Evolutionary conservation across 2,888 invertebrate genomes (phyloP).

Genomic region (Papilio gigon): DNA sequence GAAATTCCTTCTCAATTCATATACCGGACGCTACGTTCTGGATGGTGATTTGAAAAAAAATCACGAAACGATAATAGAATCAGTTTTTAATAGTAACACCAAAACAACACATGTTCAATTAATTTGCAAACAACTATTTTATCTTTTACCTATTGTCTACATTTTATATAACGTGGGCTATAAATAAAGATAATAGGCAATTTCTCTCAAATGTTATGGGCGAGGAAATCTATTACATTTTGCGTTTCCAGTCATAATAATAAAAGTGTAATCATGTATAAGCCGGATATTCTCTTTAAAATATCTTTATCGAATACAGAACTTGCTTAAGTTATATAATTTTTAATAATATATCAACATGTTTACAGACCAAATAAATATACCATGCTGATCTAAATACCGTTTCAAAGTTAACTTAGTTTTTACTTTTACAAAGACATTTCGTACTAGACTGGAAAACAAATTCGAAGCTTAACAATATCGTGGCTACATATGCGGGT

Average conservation of each 20-base stretch:
- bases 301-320: not conserved
- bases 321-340: not conserved
- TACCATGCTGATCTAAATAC: not conserved
- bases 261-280: constrained; percentile 34
- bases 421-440: constrained; percentile 1
- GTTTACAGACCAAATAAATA: no score
- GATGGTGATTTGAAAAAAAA: no score
- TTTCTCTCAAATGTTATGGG: constrained; percentile 32
- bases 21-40: not conserved
- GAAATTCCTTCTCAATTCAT: not conserved
- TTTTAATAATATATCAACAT: not conserved
- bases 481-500: constrained; percentile 2
- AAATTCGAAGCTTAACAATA: not conserved
- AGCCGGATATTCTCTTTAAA: constrained; percentile 10
- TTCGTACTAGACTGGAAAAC: not conserved
- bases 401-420: not conserved
- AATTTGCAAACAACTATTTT: constrained; percentile 35
- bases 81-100: no score
- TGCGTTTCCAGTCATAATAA: constrained; percentile 21
- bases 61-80: no score
- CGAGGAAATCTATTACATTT: constrained; percentile 32
- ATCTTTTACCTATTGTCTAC: constrained; percentile 32
- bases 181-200: constrained; percentile 37
- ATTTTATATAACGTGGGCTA: constrained; percentile 24
- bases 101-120: constrained; percentile 25